Base-by-base conservation (phyloP, 2,113 vertebrate species). In the Monarcha castaneiventris region DNA sequence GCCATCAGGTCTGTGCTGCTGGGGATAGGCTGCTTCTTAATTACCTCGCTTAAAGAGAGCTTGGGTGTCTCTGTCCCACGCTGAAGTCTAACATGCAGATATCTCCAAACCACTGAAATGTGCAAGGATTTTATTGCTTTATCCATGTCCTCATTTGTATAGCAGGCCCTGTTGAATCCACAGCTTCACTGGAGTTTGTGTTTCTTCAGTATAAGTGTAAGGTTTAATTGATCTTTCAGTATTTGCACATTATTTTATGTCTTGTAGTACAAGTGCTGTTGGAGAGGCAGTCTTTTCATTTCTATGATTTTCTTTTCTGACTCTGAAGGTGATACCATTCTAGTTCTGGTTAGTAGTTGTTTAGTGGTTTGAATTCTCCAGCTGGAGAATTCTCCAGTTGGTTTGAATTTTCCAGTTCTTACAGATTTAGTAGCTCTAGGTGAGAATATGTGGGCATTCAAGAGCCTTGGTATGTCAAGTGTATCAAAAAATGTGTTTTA, bases 1-100 rank as follows among this genome's bases (percentile, higher is more conserved):
- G 75, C 63, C 92, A 86, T 77, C 79, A 92, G 74, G 66, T 76
- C 88, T 93, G 78, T 90, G 92, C 90, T 91, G 75, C 87, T 91
- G 96, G 63, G 90, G 54, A 68, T 32, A 76, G 82, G 51, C 51
- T 91, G 90, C 55, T 77, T 41, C 92, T 90, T 92, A 73, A 93
- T 94, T 90, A 93, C 35, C 80, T 91, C 23, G 0, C 80, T 85
- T 88, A 76, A 77, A 77, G 72, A 68, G 5, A 80, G 63, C 67
- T 80, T 39, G 82, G 49, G 43, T 93, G 62, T 69, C 73, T 69
- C 16, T 69, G 79, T 80, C 88, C 78, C 72, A 46, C 29, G 4
- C 71, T 46, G 41, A 68, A 79, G 66, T 66, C 49, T 77, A 15
- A 54, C n/a, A 23, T n/a, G 62, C 13, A 51, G 71, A 4, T 49